phyloP scores from a whole-genome alignment of 2,797 vertebrate species.

The Myotis daubentonii region DNA sequence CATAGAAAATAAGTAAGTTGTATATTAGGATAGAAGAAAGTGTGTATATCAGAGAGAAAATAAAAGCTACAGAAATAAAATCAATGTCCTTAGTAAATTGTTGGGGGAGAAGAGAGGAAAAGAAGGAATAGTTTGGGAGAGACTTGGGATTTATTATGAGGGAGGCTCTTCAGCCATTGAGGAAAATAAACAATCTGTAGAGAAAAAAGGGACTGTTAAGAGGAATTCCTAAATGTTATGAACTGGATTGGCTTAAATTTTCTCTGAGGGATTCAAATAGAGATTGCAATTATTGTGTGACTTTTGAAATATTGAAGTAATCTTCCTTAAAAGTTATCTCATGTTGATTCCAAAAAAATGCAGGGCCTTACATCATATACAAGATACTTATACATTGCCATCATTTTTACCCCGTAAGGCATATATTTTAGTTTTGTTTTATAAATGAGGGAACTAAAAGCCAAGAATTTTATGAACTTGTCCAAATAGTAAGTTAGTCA shows the following conservation, averaged over 20 bases:
- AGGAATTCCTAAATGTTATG: not conserved
- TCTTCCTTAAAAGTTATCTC: not conserved
- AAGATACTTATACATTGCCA: not conserved
- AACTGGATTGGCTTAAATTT: not conserved
- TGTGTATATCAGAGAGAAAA: not conserved
- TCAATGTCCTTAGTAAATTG: not conserved
- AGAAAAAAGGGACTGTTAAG: not conserved
- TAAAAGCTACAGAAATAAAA: not conserved
- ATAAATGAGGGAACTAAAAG: constrained; percentile 44
- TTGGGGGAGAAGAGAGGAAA: not conserved
- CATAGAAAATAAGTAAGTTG: not conserved
- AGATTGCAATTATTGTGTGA: not conserved
- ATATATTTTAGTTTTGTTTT: constrained; percentile 1
- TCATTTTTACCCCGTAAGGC: not conserved
- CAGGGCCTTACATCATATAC: not conserved
- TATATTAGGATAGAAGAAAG: not conserved
- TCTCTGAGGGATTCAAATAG: constrained; percentile 28
- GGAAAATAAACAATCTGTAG: not conserved
- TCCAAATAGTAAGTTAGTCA: not conserved
- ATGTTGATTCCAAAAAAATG: not conserved
- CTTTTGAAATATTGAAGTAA: not conserved
- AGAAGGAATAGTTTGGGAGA: not conserved
- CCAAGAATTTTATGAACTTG: not conserved
- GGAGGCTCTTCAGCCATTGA: not conserved
- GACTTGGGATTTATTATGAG: not conserved